Percentiles rank a stretch among this genome's conserved stretches.
Conservation (phyloP, 2,888 invertebrate genomes). For the Euproctis similis region DNA sequence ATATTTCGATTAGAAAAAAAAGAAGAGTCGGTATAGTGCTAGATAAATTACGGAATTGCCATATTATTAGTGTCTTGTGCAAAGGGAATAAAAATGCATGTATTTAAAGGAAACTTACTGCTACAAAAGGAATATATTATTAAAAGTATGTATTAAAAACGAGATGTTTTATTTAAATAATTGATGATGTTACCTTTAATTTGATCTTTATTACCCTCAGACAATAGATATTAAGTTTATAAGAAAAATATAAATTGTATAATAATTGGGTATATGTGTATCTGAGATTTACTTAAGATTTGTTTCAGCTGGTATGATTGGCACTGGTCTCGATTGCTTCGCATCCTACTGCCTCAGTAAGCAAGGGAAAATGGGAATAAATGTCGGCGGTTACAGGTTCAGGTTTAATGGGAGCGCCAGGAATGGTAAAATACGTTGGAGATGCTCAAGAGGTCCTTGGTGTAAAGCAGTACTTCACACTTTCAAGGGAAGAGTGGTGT, state of each 20-base stretch:
- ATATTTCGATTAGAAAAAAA: conserved; percentile 12
- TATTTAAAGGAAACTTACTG: no score
- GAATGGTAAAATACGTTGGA: conserved; percentile 66
- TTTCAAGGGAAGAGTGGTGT: conserved; percentile 60
- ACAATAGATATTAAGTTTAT: no score
- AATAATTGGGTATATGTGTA: no score
- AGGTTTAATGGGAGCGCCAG: conserved; percentile 66
- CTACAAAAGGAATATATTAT: no score
- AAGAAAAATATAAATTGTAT: no score
- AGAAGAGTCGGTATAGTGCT: no score
- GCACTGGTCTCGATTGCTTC: conserved; percentile 56
- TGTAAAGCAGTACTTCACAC: conserved; percentile 68
- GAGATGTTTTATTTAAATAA: neutral
- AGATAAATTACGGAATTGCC: no score
- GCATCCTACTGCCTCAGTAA: conserved; percentile 70
- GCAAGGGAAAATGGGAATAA: conserved; percentile 71
- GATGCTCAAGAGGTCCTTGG: conserved; percentile 67
- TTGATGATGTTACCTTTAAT: no score
- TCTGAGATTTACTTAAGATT: no score
- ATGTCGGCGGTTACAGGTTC: conserved; percentile 64
- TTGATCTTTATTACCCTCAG: no score
- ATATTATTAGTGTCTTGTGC: no score
- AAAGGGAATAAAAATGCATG: no score
- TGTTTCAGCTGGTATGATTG: conserved; percentile 54
- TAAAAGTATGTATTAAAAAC: neutral